Conservation (phyloP, 2,797 vertebrate genomes). For the Smutsia temminckii region DNA sequence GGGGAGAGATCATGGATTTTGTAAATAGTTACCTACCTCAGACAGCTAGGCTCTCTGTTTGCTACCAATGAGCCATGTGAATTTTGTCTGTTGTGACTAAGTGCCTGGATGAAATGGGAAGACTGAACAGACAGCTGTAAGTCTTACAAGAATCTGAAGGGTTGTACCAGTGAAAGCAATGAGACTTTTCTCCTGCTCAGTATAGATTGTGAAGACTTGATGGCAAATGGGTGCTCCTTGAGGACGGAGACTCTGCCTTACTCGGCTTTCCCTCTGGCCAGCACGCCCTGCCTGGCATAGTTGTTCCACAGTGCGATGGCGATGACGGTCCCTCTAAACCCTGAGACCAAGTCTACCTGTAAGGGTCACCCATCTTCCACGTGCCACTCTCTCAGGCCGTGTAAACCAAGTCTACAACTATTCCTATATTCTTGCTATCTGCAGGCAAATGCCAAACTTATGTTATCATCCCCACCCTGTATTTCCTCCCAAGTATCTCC, state of each 20-base stretch:
- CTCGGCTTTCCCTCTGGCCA: neutral
- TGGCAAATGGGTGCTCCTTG: neutral
- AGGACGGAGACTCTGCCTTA: neutral
- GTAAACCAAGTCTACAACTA: neutral
- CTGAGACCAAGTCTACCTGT: neutral
- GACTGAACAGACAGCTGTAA: neutral
- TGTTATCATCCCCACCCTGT: neutral
- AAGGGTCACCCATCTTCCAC: neutral
- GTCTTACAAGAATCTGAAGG: constrained; percentile 22
- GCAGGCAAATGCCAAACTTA: neutral
- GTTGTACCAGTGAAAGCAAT: neutral
- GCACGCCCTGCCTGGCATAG: neutral
- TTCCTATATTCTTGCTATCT: neutral
- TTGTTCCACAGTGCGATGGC: no score
- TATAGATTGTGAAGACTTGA: neutral
- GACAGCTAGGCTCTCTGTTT: neutral
- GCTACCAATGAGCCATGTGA: neutral
- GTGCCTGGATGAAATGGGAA: neutral
- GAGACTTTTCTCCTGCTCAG: neutral
- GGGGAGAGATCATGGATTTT: neutral
- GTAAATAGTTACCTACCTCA: neutral
- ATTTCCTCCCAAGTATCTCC: neutral
- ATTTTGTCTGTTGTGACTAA: neutral
- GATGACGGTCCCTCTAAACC: fast-evolving
- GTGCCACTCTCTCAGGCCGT: neutral